These are phyloP conservation scores for Parnassius apollo DNA, from an alignment of 2,888 invertebrate genomes.

Conservation along the genomic window DNA sequence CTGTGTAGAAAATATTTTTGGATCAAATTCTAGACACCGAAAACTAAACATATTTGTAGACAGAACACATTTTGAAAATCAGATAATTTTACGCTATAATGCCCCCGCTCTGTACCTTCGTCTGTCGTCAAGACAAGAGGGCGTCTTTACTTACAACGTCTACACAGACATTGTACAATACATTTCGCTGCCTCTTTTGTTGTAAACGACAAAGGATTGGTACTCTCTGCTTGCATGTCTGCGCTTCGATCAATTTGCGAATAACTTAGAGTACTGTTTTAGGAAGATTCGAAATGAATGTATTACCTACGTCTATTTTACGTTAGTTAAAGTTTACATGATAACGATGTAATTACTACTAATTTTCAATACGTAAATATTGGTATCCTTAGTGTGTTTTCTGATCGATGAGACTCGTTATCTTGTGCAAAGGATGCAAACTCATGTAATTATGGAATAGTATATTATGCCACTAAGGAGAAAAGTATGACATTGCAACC, in stretches of 20 bases:
- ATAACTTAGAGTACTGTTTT: constrained; percentile 17
- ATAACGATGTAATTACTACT: too few species aligned
- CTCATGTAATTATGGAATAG: too few species aligned
- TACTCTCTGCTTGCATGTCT: constrained; percentile 14
- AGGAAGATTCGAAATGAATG: background rate
- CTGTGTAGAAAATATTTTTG: too few species aligned
- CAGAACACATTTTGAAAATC: background rate
- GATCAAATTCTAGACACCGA: too few species aligned
- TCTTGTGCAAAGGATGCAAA: too few species aligned
- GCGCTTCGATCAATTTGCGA: constrained; percentile 22
- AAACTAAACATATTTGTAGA: too few species aligned
- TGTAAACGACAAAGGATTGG: constrained; percentile 21
- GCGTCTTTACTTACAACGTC: constrained; percentile 14
- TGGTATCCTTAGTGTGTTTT: too few species aligned
- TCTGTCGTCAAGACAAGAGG: constrained; percentile 20
- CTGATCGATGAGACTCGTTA: too few species aligned
- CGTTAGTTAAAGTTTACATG: too few species aligned
- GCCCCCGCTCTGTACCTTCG: background rate
- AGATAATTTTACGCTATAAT: constrained; percentile 6
- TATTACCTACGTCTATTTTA: background rate
- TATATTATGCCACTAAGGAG: too few species aligned
- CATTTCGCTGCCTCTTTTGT: constrained; percentile 25
- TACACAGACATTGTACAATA: constrained; percentile 22
- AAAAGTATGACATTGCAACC: too few species aligned
- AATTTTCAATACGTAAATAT: too few species aligned